A percentile compares a stretch with the other conserved stretches of the same genome.
Evolutionary conservation across 2,113 vertebrate species (phyloP).

Genomic region (Saimiri boliviensis): DNA sequence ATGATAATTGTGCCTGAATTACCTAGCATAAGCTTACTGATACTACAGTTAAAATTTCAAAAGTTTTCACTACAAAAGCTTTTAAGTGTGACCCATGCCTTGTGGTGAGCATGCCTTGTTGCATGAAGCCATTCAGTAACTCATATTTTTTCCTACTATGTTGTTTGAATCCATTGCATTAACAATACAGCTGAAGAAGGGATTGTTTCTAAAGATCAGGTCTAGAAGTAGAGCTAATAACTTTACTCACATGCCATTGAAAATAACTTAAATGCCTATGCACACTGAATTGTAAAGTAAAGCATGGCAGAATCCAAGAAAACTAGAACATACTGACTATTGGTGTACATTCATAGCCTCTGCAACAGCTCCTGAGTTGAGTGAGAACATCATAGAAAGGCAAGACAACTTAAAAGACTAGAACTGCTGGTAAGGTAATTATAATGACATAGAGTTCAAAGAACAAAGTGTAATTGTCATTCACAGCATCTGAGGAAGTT

Average conservation of each 20-base stretch:
- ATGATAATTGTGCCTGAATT: background rate
- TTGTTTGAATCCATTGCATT: background rate
- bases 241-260: background rate
- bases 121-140: background rate
- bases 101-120: background rate
- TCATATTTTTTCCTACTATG: background rate
- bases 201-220: background rate
- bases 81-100: background rate
- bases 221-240: background rate
- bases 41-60: background rate
- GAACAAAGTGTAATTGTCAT: background rate
- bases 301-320: background rate
- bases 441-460: background rate
- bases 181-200: background rate
- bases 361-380: background rate
- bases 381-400: background rate
- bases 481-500: background rate
- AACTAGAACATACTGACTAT: background rate
- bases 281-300: background rate
- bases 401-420: background rate
- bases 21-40: background rate
- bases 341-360: background rate
- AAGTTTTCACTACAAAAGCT: background rate
- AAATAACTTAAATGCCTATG: background rate
- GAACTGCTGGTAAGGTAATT: background rate